phyloP scores from a whole-genome alignment of 2,797 vertebrate species.

The Platalea minor region DNA sequence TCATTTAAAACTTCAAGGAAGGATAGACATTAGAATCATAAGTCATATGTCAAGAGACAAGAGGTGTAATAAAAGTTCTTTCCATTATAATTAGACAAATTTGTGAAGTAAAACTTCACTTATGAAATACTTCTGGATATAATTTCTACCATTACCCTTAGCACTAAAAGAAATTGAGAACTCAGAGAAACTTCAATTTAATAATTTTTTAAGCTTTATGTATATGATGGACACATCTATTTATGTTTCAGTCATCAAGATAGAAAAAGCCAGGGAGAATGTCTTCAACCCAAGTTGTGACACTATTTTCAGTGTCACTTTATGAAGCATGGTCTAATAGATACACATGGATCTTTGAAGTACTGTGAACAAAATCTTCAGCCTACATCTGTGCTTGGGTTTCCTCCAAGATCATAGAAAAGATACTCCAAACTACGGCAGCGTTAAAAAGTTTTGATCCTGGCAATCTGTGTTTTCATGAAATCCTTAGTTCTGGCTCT shows the following conservation, averaged over 20 bases:
- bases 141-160: not conserved
- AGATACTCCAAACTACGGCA: not conserved
- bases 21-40: not conserved
- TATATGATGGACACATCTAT: not conserved
- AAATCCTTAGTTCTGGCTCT: not conserved
- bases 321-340: not conserved
- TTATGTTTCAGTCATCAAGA: not conserved
- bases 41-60: not conserved
- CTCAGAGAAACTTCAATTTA: not conserved
- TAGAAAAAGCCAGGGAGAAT: not conserved
- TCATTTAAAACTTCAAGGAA: not conserved
- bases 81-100: not conserved
- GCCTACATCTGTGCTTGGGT: not conserved
- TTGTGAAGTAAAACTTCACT: not conserved
- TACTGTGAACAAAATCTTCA: not conserved
- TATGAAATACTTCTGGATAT: not conserved
- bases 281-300: not conserved
- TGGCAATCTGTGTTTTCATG: not conserved
- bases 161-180: not conserved
- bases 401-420: not conserved
- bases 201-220: not conserved
- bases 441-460: not conserved
- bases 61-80: not conserved
- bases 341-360: not conserved
- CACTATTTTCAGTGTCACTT: not conserved